Evolutionary conservation across 2,888 invertebrate genomes (phyloP).

Genomic region (Catonia carolina): DNA sequence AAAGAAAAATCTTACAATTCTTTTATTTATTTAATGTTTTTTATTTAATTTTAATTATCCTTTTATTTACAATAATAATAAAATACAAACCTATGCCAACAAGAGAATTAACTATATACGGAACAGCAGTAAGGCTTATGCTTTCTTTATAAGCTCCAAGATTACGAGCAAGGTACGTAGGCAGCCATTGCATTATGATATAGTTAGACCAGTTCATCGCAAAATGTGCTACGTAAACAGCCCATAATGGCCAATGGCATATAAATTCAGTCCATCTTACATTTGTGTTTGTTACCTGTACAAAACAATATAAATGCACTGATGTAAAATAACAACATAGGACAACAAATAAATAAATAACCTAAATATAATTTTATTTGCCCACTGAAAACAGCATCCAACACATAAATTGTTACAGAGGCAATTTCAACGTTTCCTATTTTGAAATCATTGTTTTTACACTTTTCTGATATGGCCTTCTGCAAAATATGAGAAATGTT

Average conservation of each 20-base stretch:
- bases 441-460: too few species aligned
- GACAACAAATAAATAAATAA: not conserved
- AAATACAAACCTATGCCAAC: conserved; percentile 56
- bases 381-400: too few species aligned
- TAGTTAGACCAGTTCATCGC: conserved; percentile 76
- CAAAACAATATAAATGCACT: conserved; percentile 15
- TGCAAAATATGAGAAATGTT: too few species aligned
- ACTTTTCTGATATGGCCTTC: too few species aligned
- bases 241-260: conserved; percentile 62
- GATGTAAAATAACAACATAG: not conserved
- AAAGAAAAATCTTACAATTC: too few species aligned
- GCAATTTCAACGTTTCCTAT: too few species aligned
- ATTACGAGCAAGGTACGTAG: conserved; percentile 59
- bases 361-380: too few species aligned
- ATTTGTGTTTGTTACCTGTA: conserved; percentile 49
- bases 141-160: conserved; percentile 60
- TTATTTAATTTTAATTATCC: too few species aligned
- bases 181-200: conserved; percentile 73
- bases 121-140: conserved; percentile 65
- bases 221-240: conserved; percentile 67
- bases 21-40: too few species aligned
- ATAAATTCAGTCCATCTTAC: conserved; percentile 60
- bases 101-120: conserved; percentile 65
- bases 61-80: too few species aligned
- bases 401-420: too few species aligned